Evolutionary conservation across 2,113 vertebrate species (phyloP), one percentile per base, ranked within the genome.

Genomic region (Athene noctua): DNA sequence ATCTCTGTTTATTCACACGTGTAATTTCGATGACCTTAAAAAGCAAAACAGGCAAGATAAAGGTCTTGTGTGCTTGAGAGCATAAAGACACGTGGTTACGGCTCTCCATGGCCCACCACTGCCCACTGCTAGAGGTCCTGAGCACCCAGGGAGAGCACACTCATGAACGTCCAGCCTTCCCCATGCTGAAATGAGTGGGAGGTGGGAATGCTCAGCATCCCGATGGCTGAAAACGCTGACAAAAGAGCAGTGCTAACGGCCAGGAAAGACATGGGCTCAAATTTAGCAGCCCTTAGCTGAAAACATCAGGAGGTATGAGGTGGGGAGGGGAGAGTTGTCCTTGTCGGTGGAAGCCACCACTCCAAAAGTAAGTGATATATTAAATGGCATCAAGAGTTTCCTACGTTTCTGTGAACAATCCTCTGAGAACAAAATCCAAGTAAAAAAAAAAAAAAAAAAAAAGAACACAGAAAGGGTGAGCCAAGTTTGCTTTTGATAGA

Each of bases 101-200:
- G 19, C 4, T 54, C 58, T 68, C 17, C 13, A 4, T 2, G 11
- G 23, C 11, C 36, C 49, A 47, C 8, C 54, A 15, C 11, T 57
- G 62, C 40, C 55, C 40, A 11, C 36, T 80, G 25, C 36, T 58
- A 44, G 66, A 52, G 44, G 23, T 65, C 22, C 84, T 42, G 77
- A 70, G 32, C 63, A 59, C 16, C 3, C 58, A 77, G 27, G 22
- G 42, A 65, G 16, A 27, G 23, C 58, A 46, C 3, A 2, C 0
- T 0, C 0, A 0, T 3, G 6, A 0, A 1, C 0, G 1, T 40
- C 38, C 71, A 71, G 36, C 27, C 40, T 63, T 52, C 15, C 22
- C 67, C 3, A 1, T 5, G n/a, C 57, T 80, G 61, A 38, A 59
- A 75, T 10, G n/a, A 7, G 16, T 2, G 32, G 27, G 14, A 86